Evolutionary conservation across 2,888 invertebrate species (phyloP).

Genomic region (Tenthredo distinguenda): DNA sequence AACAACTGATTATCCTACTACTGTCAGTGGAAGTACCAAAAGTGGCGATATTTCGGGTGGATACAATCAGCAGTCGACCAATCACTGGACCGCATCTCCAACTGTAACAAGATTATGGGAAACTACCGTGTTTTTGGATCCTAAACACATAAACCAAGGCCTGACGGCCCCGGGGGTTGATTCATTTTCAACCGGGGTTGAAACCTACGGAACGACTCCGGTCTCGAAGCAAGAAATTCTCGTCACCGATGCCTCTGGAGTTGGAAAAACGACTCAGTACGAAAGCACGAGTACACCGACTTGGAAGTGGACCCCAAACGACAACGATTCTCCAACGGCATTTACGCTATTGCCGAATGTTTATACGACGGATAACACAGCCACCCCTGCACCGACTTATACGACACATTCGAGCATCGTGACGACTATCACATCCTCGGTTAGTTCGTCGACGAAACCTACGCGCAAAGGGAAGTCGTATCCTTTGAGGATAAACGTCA

Average conservation of each 20-base stretch:
- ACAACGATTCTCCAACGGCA: constrained; percentile 72
- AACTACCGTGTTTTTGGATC: constrained; percentile 86
- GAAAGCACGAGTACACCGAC: constrained; percentile 67
- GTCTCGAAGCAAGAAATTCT: constrained; percentile 61
- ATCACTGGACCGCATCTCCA: constrained; percentile 79
- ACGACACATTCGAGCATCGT: constrained; percentile 72
- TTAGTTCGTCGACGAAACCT: constrained; percentile 66
- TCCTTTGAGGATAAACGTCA: constrained; percentile 73
- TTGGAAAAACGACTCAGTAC: constrained; percentile 70
- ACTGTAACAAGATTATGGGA: constrained; percentile 83
- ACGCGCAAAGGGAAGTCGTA: constrained; percentile 56
- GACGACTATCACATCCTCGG: constrained; percentile 70
- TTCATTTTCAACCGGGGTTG: constrained; percentile 70
- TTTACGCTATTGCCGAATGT: constrained; percentile 71
- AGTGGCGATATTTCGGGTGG: neutral
- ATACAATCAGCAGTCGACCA: constrained; percentile 68
- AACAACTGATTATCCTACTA: constrained; percentile 54
- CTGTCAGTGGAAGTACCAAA: neutral
- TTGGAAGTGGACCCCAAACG: constrained; percentile 69
- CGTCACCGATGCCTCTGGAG: constrained; percentile 66
- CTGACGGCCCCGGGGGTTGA: constrained; percentile 75
- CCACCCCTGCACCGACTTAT: constrained; percentile 68
- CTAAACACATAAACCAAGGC: constrained; percentile 86
- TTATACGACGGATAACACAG: constrained; percentile 66
- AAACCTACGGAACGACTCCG: constrained; percentile 57